Conservation (phyloP, 2,113 vertebrate genomes). For the Romanogobio albipinnatus region DNA sequence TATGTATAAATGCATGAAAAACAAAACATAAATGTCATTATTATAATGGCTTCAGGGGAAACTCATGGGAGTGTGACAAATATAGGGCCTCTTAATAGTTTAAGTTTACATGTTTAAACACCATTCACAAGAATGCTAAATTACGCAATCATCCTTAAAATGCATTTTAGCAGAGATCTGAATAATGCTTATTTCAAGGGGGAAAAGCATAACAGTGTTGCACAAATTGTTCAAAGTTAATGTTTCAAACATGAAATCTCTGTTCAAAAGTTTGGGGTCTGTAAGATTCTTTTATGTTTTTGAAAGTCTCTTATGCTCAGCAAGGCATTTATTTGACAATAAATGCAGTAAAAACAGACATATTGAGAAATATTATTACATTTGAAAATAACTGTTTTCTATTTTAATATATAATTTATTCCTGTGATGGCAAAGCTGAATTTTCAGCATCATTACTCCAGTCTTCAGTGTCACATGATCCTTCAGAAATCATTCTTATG, state of each 20-base stretch:
- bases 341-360: background rate
- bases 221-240: background rate
- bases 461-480: background rate
- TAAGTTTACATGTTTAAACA: background rate
- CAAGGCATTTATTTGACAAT: background rate
- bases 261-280: background rate
- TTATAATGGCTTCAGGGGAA: background rate
- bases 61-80: background rate
- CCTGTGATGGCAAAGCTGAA: background rate
- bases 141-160: background rate
- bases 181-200: background rate
- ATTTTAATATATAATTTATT: background rate
- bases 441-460: background rate
- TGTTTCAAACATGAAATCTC: background rate
- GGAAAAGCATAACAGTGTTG: too few species aligned
- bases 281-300: background rate
- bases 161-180: background rate
- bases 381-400: background rate
- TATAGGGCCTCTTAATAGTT: constrained; percentile 15
- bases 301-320: background rate
- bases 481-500: background rate
- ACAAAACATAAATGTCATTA: background rate
- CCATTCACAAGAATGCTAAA: background rate
- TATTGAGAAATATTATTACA: background rate
- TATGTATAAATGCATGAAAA: background rate